A percentile compares a stretch with the other conserved stretches of the same genome.
These are phyloP conservation scores for Lucinisca nassula DNA, from an alignment of 2,888 invertebrate species.

Conservation along the genomic window DNA sequence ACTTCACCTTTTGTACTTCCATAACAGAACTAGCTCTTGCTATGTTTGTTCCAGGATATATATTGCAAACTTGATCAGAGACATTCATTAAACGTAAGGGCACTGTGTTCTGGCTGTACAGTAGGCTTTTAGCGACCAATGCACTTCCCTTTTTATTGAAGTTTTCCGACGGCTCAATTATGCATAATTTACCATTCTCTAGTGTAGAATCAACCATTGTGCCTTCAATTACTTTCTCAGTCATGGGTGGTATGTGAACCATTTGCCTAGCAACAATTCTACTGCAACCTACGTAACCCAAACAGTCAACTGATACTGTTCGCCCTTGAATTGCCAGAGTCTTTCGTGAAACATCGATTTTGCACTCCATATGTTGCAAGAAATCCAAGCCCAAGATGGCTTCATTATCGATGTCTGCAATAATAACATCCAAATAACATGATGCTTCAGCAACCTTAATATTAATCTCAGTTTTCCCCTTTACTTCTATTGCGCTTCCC, in stretches of 20 bases:
- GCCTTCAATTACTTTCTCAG: constrained; percentile 1
- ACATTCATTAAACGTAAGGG: constrained; percentile 57
- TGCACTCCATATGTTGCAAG: background rate
- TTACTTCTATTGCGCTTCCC: background rate
- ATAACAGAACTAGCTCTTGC: constrained; percentile 12
- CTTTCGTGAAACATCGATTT: background rate
- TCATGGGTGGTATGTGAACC: no score
- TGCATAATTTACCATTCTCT: no score
- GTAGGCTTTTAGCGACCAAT: constrained; percentile 51
- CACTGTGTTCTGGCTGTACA: constrained; percentile 28
- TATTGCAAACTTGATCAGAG: constrained; percentile 24
- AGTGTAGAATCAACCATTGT: no score
- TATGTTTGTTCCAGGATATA: constrained; percentile 49
- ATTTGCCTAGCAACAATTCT: no score
- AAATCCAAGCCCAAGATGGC: constrained; percentile 30
- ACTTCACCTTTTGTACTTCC: background rate
- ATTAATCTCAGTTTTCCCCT: background rate
- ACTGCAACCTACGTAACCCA: no score
- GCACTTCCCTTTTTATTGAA: no score
- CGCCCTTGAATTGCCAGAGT: no score
- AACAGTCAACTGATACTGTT: no score
- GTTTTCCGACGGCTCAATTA: no score
- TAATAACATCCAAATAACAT: constrained; percentile 17
- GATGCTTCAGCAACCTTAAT: background rate
- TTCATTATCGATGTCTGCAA: background rate